Evolutionary conservation across 2,888 invertebrate genomes (phyloP).

Genomic region (Andrena trimmerana): DNA sequence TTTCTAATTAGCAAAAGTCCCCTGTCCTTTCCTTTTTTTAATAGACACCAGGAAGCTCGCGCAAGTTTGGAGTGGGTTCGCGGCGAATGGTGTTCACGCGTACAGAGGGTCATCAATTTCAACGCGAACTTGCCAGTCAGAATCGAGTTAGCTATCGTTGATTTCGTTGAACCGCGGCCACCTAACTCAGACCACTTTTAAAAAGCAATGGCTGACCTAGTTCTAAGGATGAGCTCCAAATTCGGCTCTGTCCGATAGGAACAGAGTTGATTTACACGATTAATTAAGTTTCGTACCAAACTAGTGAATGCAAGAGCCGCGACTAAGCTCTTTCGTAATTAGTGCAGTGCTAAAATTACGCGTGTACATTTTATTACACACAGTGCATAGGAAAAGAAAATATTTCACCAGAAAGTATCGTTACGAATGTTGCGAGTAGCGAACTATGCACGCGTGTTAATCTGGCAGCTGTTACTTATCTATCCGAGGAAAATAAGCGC

Average conservation of each 20-base stretch:
- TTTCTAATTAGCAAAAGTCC: not conserved
- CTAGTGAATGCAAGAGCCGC: not conserved
- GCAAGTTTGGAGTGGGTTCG: too few species aligned
- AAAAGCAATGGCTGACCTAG: slow-evolving; percentile 45
- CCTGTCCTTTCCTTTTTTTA: not conserved
- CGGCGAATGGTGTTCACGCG: too few species aligned
- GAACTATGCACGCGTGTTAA: not conserved
- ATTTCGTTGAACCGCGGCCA: slow-evolving; percentile 27
- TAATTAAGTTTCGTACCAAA: not conserved
- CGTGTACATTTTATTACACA: not conserved
- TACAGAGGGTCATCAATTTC: slow-evolving; percentile 14
- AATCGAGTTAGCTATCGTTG: slow-evolving; percentile 42
- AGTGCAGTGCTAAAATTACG: too few species aligned
- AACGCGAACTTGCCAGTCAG: slow-evolving; percentile 3
- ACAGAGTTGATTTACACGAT: not conserved
- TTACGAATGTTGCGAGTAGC: not conserved
- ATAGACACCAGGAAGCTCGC: not conserved
- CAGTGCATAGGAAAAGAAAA: not conserved
- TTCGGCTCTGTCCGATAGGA: slow-evolving; percentile 23
- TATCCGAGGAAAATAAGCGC: not conserved
- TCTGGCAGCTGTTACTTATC: slow-evolving; percentile 1
- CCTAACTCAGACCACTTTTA: slow-evolving; percentile 18
- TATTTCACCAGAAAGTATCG: not conserved
- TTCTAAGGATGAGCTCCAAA: slow-evolving; percentile 33
- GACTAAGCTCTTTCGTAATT: not conserved